phyloP scores from a whole-genome alignment of 2,888 invertebrate genomes.

The Mongoloraphidia duomilia region DNA sequence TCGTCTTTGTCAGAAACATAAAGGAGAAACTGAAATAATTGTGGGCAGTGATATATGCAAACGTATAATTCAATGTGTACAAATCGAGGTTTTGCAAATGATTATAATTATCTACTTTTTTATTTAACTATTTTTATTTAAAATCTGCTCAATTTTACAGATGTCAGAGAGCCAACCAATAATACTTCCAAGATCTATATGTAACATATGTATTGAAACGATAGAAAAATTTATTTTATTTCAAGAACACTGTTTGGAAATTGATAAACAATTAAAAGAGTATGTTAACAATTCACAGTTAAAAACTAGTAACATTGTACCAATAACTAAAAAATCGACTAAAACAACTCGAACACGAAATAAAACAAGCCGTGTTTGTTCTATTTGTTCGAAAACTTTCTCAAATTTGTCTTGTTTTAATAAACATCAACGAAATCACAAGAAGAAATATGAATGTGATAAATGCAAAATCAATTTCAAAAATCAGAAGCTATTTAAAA shows the following conservation, averaged over 20 bases:
- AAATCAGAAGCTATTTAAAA: no score
- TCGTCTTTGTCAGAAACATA: slow-evolving; percentile 13
- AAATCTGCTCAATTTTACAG: slow-evolving; percentile 8
- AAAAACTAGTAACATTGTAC: neutral
- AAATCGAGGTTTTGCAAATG: slow-evolving; percentile 12
- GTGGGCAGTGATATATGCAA: slow-evolving; percentile 12
- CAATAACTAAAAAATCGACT: slow-evolving; percentile 1
- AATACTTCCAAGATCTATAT: slow-evolving; percentile 15
- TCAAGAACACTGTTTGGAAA: slow-evolving; percentile 13
- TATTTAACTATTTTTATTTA: no score
- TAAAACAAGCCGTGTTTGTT: slow-evolving; percentile 1
- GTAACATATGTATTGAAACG: slow-evolving; percentile 14
- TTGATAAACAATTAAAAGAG: slow-evolving; percentile 13
- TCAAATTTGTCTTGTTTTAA: slow-evolving; percentile 6
- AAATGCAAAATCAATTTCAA: no score
- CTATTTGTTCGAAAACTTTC: slow-evolving; percentile 13
- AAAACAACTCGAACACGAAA: slow-evolving; percentile 9
- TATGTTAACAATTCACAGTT: slow-evolving; percentile 2
- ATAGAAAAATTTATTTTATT: slow-evolving; percentile 16
- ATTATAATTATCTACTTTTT: no score
- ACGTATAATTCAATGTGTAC: slow-evolving; percentile 15
- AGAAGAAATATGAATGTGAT: neutral
- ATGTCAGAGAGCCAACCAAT: slow-evolving; percentile 13
- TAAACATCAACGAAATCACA: slow-evolving; percentile 13
- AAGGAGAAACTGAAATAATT: slow-evolving; percentile 8